Base-by-base conservation (phyloP, 2,888 invertebrate species). In the Meandrusa payeni region DNA sequence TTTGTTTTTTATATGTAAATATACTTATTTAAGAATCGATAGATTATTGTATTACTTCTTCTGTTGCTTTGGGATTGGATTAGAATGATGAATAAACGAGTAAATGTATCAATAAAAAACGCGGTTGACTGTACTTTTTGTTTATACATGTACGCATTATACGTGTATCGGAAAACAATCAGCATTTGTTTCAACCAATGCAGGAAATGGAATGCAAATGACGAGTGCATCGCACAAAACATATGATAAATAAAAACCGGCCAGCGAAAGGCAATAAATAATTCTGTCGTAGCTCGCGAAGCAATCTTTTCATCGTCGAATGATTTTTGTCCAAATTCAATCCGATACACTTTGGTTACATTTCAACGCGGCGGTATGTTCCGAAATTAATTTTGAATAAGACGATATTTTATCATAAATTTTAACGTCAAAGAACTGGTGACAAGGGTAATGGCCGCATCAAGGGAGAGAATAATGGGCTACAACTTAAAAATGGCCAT, bases 401-500 rank as follows among this genome's bases (percentile, higher is more conserved):
- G 40, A 13, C 7, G 17, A 31, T 40, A 31, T 31, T 31, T 40
- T 31, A 40, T 40, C 24, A 17, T 11, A 31, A 31, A 24, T 31
- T 40, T 23, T 40, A 31, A 40, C 40, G 40, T 40, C 40, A 24
- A 19, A n/a, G n/a, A n/a, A n/a, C n/a, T n/a, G n/a, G n/a, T n/a
- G n/a, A n/a, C n/a, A n/a, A n/a, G n/a, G n/a, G n/a, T n/a, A n/a
- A n/a, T n/a, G n/a, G n/a, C n/a, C n/a, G n/a, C n/a, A n/a, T n/a
- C n/a, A n/a, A n/a, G n/a, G n/a, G n/a, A n/a, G n/a, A n/a, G n/a
- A n/a, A n/a, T n/a, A n/a, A n/a, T n/a, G n/a, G n/a, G n/a, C n/a
- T n/a, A n/a, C n/a, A n/a, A n/a, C n/a, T n/a, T n/a, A n/a, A n/a
- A n/a, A n/a, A n/a, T n/a, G n/a, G n/a, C n/a, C n/a, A n/a, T n/a